Percentiles rank a stretch among this genome's conserved stretches.
phyloP scores from a whole-genome alignment of 2,888 invertebrate genomes.

The Blastobasis lacticolella region DNA sequence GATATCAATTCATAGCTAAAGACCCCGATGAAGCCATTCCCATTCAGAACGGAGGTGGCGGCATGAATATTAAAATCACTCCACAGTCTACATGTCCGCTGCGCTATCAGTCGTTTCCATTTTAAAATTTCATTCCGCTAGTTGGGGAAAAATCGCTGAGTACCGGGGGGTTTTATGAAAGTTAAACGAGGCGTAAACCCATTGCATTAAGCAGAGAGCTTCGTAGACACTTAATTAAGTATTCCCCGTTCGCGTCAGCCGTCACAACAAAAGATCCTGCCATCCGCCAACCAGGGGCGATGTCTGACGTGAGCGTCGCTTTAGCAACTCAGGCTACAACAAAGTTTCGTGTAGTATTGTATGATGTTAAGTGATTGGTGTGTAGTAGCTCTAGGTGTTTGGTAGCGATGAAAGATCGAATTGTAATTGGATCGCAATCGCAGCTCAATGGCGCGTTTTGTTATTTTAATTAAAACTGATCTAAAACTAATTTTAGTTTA shows the following conservation, averaged over 20 bases:
- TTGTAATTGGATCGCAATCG: too few species aligned
- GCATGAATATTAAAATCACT: background rate
- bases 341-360: too few species aligned
- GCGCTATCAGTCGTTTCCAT: background rate
- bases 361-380: too few species aligned
- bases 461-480: too few species aligned
- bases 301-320: background rate
- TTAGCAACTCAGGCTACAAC: background rate
- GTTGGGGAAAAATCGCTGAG: conserved; percentile 63
- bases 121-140: conserved; percentile 47
- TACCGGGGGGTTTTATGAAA: conserved; percentile 68
- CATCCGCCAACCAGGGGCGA: background rate
- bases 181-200: conserved; percentile 70
- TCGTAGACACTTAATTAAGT: conserved; percentile 71
- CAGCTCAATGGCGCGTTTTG: too few species aligned
- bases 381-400: too few species aligned
- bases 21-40: too few species aligned
- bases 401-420: too few species aligned
- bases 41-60: background rate
- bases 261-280: conserved; percentile 65
- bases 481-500: too few species aligned
- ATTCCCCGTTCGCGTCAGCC: conserved; percentile 44
- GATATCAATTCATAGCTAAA: too few species aligned
- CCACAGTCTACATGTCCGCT: background rate
- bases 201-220: conserved; percentile 69